A percentile compares a stretch with the other conserved stretches of the same genome.
Conservation (phyloP, 2,113 vertebrate species). For the Lepus timidus region DNA sequence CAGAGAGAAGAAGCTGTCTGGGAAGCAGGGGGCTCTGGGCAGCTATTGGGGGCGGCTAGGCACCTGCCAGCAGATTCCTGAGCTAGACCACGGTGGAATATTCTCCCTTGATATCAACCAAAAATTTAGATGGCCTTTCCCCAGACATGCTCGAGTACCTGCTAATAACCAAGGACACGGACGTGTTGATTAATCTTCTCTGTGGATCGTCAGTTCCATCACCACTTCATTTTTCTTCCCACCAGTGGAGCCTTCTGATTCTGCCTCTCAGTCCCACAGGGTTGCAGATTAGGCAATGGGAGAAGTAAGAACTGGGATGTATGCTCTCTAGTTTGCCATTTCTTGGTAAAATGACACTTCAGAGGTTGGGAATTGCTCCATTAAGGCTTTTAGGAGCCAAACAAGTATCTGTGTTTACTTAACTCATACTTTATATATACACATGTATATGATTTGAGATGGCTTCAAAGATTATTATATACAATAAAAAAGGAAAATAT, state of each 20-base stretch:
- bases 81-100: not conserved
- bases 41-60: not conserved
- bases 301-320: not conserved
- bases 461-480: not conserved
- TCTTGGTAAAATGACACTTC: conserved; percentile 6
- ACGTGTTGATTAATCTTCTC: not conserved
- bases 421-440: not conserved
- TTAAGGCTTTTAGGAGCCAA: conserved; percentile 3
- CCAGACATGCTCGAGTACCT: not conserved
- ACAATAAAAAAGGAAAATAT: not conserved
- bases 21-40: not conserved
- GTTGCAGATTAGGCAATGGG: not conserved
- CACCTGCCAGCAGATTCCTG: not conserved
- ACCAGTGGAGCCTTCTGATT: not conserved
- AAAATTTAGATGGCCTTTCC: not conserved
- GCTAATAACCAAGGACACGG: not conserved
- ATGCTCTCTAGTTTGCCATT: not conserved
- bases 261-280: not conserved
- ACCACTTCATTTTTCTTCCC: not conserved
- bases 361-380: not conserved
- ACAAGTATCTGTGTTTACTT: not conserved
- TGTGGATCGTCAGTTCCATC: not conserved
- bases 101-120: not conserved
- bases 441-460: conserved; percentile 13
- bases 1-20: not conserved